Evolutionary conservation across 1,140 invertebrate species (phyloP).

Genomic region (Onthophagus taurus): DNA sequence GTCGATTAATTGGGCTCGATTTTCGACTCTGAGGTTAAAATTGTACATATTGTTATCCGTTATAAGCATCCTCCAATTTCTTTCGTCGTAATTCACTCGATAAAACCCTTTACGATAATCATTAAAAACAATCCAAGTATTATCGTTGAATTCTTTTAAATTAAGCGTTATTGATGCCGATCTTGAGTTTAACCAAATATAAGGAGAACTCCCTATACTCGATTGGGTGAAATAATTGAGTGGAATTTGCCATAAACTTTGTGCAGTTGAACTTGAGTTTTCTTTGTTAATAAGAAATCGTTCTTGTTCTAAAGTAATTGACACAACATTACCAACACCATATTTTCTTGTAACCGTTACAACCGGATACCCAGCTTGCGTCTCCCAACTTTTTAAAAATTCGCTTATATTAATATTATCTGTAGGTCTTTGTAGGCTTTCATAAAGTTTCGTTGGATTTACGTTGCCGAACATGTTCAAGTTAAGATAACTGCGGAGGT

Average conservation of each 20-base stretch:
- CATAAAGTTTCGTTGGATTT: neutral
- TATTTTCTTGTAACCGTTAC: constrained; percentile 11
- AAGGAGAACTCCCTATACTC: neutral
- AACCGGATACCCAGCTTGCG: constrained; percentile 13
- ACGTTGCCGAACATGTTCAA: constrained; percentile 4
- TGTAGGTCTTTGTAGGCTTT: neutral
- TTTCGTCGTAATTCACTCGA: constrained; percentile 4
- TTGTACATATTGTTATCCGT: neutral
- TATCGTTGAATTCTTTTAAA: too few species aligned
- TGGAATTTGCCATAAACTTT: neutral
- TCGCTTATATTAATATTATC: neutral
- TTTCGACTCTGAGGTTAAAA: constrained; percentile 36
- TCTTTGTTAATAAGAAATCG: constrained; percentile 1
- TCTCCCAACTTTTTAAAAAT: constrained; percentile 9
- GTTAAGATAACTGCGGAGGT: too few species aligned
- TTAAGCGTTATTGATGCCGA: too few species aligned
- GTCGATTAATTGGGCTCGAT: constrained; percentile 52
- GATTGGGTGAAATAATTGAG: neutral
- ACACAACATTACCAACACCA: neutral
- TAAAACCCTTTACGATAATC: constrained; percentile 6
- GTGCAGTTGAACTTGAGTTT: neutral
- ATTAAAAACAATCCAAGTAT: neutral
- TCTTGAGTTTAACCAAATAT: too few species aligned
- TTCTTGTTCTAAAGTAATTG: neutral
- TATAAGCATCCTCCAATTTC: constrained; percentile 14